Evolutionary conservation across 2,888 invertebrate genomes (phyloP).

Genomic region (Rapana venosa): DNA sequence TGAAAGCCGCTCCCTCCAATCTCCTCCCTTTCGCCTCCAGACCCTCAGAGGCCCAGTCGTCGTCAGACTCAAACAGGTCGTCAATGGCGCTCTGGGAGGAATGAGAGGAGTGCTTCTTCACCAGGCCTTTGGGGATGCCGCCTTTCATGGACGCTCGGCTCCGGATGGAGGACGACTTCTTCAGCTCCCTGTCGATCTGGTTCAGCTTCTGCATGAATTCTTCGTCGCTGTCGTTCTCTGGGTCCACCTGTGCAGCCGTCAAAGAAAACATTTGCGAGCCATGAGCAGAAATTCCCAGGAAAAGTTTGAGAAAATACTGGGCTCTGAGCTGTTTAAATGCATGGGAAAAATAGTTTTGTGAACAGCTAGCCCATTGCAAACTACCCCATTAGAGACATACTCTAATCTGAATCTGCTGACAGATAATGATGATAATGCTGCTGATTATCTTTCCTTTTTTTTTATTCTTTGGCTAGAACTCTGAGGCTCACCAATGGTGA

Average conservation of each 20-base stretch:
- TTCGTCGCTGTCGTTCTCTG: conserved; percentile 49
- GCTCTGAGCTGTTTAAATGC: no score
- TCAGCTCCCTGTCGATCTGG: conserved; percentile 43
- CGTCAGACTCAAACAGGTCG: conserved; percentile 65
- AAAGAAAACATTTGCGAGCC: no score
- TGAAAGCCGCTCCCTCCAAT: conserved; percentile 17
- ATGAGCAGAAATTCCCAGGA: no score
- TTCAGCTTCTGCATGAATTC: conserved; percentile 49
- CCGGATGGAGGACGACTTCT: conserved; percentile 17
- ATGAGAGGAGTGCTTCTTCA: conserved; percentile 32
- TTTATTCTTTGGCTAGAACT: no score
- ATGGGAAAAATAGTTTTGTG: no score
- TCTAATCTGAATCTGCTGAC: no score
- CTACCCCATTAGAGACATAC: no score
- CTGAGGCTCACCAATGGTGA: no score
- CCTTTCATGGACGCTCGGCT: conserved; percentile 6
- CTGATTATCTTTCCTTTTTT: no score
- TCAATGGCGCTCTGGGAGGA: conserved; percentile 47
- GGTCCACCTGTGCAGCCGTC: conserved; percentile 22
- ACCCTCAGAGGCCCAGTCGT: conserved; percentile 56
- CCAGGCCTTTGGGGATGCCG: background rate
- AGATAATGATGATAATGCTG: no score
- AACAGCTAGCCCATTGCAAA: no score
- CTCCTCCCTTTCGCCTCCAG: conserved; percentile 10
- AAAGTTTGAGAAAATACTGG: no score